A percentile compares a stretch with the other conserved stretches of the same genome.
Evolutionary conservation across 53 echinoderm and acorn worm species (phyloP).

Genomic region (Luidia sarsii): DNA sequence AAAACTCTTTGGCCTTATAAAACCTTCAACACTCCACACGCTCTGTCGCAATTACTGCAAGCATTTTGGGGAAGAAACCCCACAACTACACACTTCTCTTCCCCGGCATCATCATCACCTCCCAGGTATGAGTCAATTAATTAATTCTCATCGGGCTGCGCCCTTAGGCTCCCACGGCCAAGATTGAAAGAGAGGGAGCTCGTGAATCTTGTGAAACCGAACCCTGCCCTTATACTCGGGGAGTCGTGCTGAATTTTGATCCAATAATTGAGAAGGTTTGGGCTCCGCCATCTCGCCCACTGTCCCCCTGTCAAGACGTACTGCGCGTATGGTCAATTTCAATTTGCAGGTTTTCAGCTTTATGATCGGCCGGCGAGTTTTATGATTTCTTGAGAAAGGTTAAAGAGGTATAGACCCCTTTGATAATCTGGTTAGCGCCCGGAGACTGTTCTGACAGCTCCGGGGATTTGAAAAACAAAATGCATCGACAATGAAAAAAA

Average conservation of each 20-base stretch:
- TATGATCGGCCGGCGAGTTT: not conserved
- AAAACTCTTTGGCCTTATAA: not conserved
- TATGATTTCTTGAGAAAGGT: too few relatives aligned
- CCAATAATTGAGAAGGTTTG: slow-evolving; percentile 41
- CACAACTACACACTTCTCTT: too few relatives aligned
- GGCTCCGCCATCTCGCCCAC: too few relatives aligned
- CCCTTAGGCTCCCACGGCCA: not conserved
- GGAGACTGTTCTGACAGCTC: too few relatives aligned
- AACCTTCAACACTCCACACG: slow-evolving; percentile 18
- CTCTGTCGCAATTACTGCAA: slow-evolving; percentile 37
- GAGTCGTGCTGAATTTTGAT: slow-evolving; percentile 36
- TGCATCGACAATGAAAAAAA: too few relatives aligned
- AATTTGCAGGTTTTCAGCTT: too few relatives aligned
- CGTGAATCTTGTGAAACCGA: slow-evolving; percentile 52
- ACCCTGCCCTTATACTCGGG: not conserved
- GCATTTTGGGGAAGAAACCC: too few relatives aligned
- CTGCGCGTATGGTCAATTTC: slow-evolving; percentile 17
- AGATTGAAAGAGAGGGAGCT: slow-evolving; percentile 20
- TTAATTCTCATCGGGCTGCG: slow-evolving; percentile 32
- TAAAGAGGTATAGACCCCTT: too few relatives aligned
- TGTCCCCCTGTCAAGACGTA: not conserved
- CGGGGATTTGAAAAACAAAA: too few relatives aligned
- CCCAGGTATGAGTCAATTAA: slow-evolving; percentile 44
- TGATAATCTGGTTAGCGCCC: too few relatives aligned
- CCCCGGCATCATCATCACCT: slow-evolving; percentile 1